These are phyloP conservation scores for Gracilinanus agilis DNA, from an alignment of 2,113 vertebrate species.

Conservation along the genomic window DNA sequence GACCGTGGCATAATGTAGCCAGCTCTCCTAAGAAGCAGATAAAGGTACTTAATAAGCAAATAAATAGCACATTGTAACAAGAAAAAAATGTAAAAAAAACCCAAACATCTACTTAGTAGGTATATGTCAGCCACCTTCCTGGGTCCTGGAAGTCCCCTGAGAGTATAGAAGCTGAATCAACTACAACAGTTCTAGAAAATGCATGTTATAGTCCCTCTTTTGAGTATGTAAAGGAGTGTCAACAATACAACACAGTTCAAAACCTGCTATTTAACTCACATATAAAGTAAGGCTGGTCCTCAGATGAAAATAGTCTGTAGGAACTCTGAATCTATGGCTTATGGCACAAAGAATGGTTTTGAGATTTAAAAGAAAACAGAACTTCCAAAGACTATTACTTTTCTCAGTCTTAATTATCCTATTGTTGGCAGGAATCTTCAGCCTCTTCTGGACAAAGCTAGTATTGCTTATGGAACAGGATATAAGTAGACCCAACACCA, in stretches of 20 bases:
- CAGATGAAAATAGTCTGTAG: not conserved
- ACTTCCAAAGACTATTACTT: not conserved
- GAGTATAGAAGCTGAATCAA: not conserved
- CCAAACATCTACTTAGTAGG: not conserved
- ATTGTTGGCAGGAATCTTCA: not conserved
- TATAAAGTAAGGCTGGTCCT: not conserved
- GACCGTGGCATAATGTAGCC: not conserved
- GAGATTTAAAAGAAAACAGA: not conserved
- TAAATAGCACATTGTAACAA: not conserved
- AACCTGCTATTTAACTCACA: not conserved
- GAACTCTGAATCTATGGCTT: not conserved
- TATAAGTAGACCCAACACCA: not conserved
- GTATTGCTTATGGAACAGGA: not conserved
- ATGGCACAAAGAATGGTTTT: not conserved
- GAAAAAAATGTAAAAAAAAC: not conserved
- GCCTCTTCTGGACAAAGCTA: not conserved
- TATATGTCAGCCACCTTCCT: not conserved
- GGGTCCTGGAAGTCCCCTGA: not conserved
- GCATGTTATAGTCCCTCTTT: not conserved
- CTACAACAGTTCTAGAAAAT: not conserved
- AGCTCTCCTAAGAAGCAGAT: not conserved
- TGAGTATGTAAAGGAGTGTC: not conserved
- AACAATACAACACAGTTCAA: not conserved
- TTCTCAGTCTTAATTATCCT: not conserved
- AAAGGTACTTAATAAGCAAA: not conserved